These are phyloP conservation scores for Myocastor coypus DNA, from an alignment of 2,113 vertebrate species.

Conservation along the genomic window DNA sequence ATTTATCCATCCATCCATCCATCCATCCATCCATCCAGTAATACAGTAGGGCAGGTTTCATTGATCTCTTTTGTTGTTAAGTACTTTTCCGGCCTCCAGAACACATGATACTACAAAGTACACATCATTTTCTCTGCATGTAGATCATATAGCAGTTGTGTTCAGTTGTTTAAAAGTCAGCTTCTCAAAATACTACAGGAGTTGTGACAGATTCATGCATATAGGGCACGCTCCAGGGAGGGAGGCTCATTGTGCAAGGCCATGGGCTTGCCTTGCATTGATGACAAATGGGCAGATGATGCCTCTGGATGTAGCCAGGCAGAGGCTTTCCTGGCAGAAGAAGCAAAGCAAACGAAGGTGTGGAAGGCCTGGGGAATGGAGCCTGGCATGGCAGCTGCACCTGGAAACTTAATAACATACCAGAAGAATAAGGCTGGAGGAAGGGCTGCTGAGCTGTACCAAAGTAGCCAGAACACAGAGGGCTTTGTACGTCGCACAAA, in stretches of 20 bases:
- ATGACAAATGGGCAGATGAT: not conserved
- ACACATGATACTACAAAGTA: not conserved
- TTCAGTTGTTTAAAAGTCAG: not conserved
- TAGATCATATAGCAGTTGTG: not conserved
- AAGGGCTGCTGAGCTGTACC: not conserved
- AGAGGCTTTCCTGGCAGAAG: not conserved
- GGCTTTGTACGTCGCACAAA: not conserved
- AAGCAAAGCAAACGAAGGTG: not conserved
- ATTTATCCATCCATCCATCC: not conserved
- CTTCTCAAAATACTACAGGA: not conserved
- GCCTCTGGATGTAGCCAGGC: not conserved
- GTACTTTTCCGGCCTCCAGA: not conserved
- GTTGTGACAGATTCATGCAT: not conserved
- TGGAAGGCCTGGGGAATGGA: not conserved
- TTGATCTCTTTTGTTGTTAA: not conserved
- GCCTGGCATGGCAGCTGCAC: not conserved
- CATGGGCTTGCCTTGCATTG: not conserved
- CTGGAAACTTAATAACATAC: not conserved
- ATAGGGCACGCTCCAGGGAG: not conserved
- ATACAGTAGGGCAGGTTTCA: not conserved
- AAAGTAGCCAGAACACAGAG: not conserved
- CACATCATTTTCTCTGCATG: not conserved
- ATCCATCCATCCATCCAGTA: not conserved
- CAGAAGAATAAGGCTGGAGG: not conserved
- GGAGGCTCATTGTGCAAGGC: not conserved